Evolutionary conservation across 2,113 vertebrate species (phyloP), one percentile per base, ranked within the genome.

Genomic region (Silurus asotus): DNA sequence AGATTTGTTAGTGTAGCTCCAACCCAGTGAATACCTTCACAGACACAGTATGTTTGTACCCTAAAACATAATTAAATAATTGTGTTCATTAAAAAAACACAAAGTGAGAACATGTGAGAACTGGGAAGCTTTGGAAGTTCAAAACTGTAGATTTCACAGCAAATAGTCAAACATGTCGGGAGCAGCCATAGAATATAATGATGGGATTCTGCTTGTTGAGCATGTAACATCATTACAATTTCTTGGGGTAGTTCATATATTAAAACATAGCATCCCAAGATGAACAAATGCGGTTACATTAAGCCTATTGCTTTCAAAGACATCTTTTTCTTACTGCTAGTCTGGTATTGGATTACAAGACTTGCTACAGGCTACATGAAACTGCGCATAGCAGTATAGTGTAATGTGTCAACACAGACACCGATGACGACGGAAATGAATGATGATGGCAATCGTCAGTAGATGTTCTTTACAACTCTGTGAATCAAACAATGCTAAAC

Each of bases 331-430:
- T 51, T 59, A 51, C 9, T 62, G 28, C 25, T 58, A 58, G 28
- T 6, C 69, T 76, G 17, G 48, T 48, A 58, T 48, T 25, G 13
- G 17, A 49, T 75, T 84, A 75, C 55, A 84, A 17, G 19, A 8
- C 48, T 6, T 84, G 10, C 10, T 14, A 45, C 8, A 28, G 28
- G 25, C 15, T 20, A 56, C 19, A 48, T 10, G 10, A 56, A 37
- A 80, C 17, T 62, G 78, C 17, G 1, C 37, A 53, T 76, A 8
- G 58, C 51, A 77, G 58, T 61, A 28, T 61, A 81, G 87, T 87
- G 70, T 86, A 72, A 87, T 55, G 55, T 90, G 88, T 90, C 88
- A 87, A 62, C 84, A 81, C 72, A 86, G 84, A 75, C 84, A 86
- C 17, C 7, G 17, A 75, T 65, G 75, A 74, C 10, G 14, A 49